phyloP scores from a whole-genome alignment of 2,797 vertebrate genomes.

The Mycteria americana region DNA sequence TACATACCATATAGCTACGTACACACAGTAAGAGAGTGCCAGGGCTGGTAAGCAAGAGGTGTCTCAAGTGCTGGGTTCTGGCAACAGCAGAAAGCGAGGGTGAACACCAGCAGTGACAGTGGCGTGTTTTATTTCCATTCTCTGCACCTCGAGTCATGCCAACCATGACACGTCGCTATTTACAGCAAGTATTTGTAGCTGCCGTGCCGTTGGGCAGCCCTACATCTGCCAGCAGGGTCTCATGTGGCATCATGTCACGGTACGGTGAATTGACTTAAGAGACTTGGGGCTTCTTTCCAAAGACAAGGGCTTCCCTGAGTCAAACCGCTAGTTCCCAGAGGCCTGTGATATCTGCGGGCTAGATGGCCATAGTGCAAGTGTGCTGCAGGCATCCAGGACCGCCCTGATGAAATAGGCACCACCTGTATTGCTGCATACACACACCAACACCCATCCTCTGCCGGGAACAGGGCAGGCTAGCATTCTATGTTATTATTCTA shows the following conservation, averaged over 20 bases:
- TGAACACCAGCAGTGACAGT: neutral
- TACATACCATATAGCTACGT: neutral
- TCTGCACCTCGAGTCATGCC: neutral
- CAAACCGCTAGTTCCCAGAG: rapidly evolving
- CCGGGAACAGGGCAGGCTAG: rapidly evolving
- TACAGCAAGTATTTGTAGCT: neutral
- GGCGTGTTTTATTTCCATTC: neutral
- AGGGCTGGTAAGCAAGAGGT: neutral
- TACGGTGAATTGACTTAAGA: neutral
- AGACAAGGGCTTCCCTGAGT: neutral
- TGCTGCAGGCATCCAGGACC: rapidly evolving
- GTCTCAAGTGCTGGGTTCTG: neutral
- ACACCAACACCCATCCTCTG: neutral
- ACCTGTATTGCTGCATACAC: rapidly evolving
- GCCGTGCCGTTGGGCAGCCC: rapidly evolving
- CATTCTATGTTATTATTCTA: rapidly evolving
- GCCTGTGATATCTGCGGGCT: rapidly evolving
- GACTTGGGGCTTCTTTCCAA: neutral
- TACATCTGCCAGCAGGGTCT: neutral
- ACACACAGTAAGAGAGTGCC: rapidly evolving
- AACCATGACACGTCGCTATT: neutral
- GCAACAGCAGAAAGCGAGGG: neutral
- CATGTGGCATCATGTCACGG: neutral
- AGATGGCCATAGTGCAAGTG: rapidly evolving
- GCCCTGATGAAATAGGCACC: rapidly evolving